A percentile compares a stretch with the other conserved stretches of the same genome.
Conservation (phyloP, 2,888 invertebrate species). For the Synanthedon vespiformis region DNA sequence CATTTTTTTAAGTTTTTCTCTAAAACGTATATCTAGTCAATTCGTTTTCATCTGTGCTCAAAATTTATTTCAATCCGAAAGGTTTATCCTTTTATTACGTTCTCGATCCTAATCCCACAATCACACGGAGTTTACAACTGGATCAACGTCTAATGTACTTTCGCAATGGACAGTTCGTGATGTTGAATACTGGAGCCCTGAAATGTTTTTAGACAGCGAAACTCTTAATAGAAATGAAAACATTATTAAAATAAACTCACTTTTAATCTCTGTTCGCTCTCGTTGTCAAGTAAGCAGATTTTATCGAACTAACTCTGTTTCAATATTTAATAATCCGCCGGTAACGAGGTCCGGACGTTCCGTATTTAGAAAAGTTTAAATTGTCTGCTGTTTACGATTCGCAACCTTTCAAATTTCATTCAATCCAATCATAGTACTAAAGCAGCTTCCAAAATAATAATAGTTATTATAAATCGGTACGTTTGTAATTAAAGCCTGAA, state of each 20-base stretch:
- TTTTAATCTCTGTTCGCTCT: slow-evolving; percentile 48
- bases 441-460: too few species aligned
- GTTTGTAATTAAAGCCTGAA: too few species aligned
- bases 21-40: slow-evolving; percentile 1
- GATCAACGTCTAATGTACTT: slow-evolving; percentile 49
- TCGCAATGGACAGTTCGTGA: slow-evolving; percentile 45
- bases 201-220: slow-evolving; percentile 5
- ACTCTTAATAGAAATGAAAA: slow-evolving; percentile 31
- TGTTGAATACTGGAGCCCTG: slow-evolving; percentile 32
- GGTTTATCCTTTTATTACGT: background rate
- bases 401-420: too few species aligned
- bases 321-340: slow-evolving; percentile 68
- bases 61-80: too few species aligned
- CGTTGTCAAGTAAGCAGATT: slow-evolving; percentile 54
- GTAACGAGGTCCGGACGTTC: slow-evolving; percentile 52
- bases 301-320: slow-evolving; percentile 56
- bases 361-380: slow-evolving; percentile 63
- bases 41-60: too few species aligned
- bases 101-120: slow-evolving; percentile 40
- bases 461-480: too few species aligned
- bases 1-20: slow-evolving; percentile 11
- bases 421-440: too few species aligned
- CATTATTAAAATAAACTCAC: slow-evolving; percentile 34
- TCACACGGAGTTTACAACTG: slow-evolving; percentile 37
- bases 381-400: slow-evolving; percentile 20